Base-by-base conservation (phyloP, 2,888 invertebrate species). In the Anticlea derivata region DNA sequence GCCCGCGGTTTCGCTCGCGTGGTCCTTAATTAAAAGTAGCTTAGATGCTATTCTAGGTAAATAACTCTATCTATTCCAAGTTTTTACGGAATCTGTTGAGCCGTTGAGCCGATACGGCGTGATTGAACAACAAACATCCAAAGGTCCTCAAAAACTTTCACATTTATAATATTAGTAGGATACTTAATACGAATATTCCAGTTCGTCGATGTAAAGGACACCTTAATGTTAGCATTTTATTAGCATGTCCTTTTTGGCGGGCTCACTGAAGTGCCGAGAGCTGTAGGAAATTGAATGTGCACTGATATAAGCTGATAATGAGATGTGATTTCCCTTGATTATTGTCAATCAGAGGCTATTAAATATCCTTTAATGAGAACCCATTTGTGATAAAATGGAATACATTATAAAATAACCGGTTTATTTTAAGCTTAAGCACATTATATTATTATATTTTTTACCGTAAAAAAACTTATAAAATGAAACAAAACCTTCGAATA, bases 211-310 rank as follows among this genome's bases (percentile, higher is more conserved):
- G 35, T 11, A 48, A 34, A 41, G 34, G 34, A 48, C 54, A 54
- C 51, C 48, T 51, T 56, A 40, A 57, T 45, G 53, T 55, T 47
- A 24, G 40, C 47, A 53, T 51, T 61, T 61, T 61, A 61, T 39
- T 47, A 47, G n/a, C 26, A 10, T 30, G 47, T 49, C 34, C 44
- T 38, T 52, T 55, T 43, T 34, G 43, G 40, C 37, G 40, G 47
- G 7, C 27, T 43, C 50, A 56, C 52, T 54, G 54, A 58, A 50
- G 33, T 30, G 51, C 61, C 61, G 51, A 37, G 50, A 17, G 13
- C 34, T 26, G 53, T 45, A 48, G n/a, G n/a, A n/a, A n/a, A 49
- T 48, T 35, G 44, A 53, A 44, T 44, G 39, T 12, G 10, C 31
- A 44, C 34, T 39, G 55, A 54, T 50, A 38, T 34, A 33, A 46